Evolutionary conservation across 2,797 vertebrate species (phyloP).

Genomic region (Enteromius afrohamiltoni): DNA sequence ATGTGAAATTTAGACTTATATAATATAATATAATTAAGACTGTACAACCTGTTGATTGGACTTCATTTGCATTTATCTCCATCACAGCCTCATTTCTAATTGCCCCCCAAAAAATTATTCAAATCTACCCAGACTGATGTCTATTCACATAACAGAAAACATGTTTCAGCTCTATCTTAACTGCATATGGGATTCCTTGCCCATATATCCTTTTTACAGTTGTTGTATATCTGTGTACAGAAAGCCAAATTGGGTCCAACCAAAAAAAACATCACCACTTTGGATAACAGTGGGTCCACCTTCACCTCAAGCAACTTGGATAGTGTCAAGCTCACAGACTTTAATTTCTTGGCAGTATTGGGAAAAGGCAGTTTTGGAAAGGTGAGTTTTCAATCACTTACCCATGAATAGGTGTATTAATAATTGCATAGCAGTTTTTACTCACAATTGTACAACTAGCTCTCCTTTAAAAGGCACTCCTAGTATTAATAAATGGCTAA

Average conservation of each 20-base stretch:
- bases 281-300: slow-evolving; percentile 77
- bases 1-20: neutral
- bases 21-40: neutral
- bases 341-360: slow-evolving; percentile 92
- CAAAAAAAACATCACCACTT: slow-evolving; percentile 87
- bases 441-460: neutral
- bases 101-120: too few relatives aligned
- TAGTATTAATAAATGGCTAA: too few relatives aligned
- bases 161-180: neutral
- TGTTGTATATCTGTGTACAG: slow-evolving; percentile 72
- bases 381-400: slow-evolving; percentile 70
- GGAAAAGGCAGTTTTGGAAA: slow-evolving; percentile 98
- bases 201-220: slow-evolving; percentile 32
- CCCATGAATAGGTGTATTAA: neutral
- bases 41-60: neutral
- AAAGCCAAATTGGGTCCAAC: slow-evolving; percentile 95
- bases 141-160: neutral
- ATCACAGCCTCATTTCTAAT: neutral
- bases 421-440: neutral
- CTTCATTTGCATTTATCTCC: neutral
- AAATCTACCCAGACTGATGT: slow-evolving; percentile 12
- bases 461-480: neutral
- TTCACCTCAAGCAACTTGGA: slow-evolving; percentile 85
- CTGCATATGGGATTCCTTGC: neutral
- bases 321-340: slow-evolving; percentile 90